phyloP scores from a whole-genome alignment of 2,797 vertebrate species.

The Spea hammondii region DNA sequence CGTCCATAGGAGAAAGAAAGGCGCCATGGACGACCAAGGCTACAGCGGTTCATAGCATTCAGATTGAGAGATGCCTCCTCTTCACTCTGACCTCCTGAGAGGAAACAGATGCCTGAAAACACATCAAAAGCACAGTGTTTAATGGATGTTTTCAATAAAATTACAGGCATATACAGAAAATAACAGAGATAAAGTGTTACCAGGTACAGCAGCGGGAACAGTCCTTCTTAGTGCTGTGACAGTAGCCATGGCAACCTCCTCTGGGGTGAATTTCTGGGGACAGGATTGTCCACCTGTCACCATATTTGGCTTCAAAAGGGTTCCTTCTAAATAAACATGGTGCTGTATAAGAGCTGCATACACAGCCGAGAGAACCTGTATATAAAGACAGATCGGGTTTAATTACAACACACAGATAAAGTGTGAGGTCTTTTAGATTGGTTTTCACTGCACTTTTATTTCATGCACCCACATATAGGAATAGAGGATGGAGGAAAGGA shows the following conservation, averaged over 20 bases:
- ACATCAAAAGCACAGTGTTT: neutral
- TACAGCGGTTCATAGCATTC: slow-evolving; percentile 89
- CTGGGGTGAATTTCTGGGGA: slow-evolving; percentile 84
- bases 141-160: too few species aligned
- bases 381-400: neutral
- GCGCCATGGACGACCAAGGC: slow-evolving; percentile 87
- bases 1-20: slow-evolving; percentile 94
- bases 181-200: slow-evolving; percentile 62
- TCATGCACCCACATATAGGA: too few species aligned
- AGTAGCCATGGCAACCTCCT: slow-evolving; percentile 89
- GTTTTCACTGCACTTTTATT: too few species aligned
- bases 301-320: slow-evolving; percentile 96
- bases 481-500: too few species aligned
- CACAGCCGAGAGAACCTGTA: slow-evolving; percentile 88
- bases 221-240: slow-evolving; percentile 88
- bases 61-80: slow-evolving; percentile 94
- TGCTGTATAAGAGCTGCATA: slow-evolving; percentile 95
- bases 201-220: slow-evolving; percentile 89
- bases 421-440: too few species aligned
- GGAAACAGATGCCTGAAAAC: slow-evolving; percentile 88
- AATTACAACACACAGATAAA: too few species aligned
- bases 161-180: too few species aligned
- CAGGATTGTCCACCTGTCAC: slow-evolving; percentile 89
- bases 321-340: slow-evolving; percentile 94
- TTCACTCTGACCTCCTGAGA: slow-evolving; percentile 96